These are phyloP conservation scores for Pyrocephalus nanus DNA, from an alignment of 2,797 vertebrate species.

Conservation along the genomic window DNA sequence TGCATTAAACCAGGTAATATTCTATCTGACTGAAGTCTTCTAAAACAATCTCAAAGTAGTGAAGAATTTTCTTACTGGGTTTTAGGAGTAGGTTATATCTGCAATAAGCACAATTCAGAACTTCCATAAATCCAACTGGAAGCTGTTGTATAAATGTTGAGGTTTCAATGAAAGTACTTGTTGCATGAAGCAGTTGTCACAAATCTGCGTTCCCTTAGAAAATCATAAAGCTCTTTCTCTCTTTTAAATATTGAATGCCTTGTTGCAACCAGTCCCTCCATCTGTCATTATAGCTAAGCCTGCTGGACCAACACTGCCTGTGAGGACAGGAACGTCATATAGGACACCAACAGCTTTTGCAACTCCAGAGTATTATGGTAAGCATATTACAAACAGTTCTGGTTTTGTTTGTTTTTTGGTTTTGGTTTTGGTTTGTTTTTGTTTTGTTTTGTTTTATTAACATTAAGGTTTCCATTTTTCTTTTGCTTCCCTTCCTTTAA, in stretches of 20 bases:
- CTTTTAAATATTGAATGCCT: slow-evolving; percentile 26
- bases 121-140: background rate
- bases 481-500: background rate
- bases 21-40: background rate
- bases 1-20: background rate
- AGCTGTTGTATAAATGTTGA: background rate
- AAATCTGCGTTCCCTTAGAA: background rate
- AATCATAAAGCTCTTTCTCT: slow-evolving; percentile 14
- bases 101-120: background rate
- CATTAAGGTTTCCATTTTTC: background rate
- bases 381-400: background rate
- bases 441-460: background rate
- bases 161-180: too few relatives aligned
- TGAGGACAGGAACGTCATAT: slow-evolving; percentile 53
- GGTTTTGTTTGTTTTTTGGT: background rate
- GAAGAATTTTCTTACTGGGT: background rate
- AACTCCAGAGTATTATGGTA: slow-evolving; percentile 76
- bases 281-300: slow-evolving; percentile 40
- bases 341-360: slow-evolving; percentile 75
- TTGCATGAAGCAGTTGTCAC: background rate
- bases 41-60: background rate
- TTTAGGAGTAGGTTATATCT: background rate
- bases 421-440: too few relatives aligned
- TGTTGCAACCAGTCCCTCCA: slow-evolving; percentile 41
- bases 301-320: slow-evolving; percentile 42